Evolutionary conservation across 1,140 invertebrate genomes (phyloP).

Genomic region (Drosophila bipectinata): DNA sequence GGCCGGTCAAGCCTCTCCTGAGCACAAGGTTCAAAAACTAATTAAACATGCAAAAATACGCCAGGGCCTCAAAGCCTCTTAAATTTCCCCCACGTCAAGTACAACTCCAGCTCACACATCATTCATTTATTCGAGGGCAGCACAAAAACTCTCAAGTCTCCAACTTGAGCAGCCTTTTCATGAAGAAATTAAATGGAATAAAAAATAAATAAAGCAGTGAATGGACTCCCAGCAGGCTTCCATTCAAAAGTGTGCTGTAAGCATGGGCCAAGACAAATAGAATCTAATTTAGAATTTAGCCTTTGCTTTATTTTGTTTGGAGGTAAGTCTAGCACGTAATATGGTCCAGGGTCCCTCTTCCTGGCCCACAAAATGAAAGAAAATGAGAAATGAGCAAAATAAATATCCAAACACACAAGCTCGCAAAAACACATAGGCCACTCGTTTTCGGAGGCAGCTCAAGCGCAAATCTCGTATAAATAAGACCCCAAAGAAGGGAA

Average conservation of each 20-base stretch:
- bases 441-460: slow-evolving; percentile 45
- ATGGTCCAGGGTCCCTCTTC: slow-evolving; percentile 3
- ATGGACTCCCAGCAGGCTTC: slow-evolving; percentile 21
- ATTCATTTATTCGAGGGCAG: slow-evolving; percentile 22
- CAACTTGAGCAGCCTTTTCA: slow-evolving; percentile 25
- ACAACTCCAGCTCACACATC: slow-evolving; percentile 19
- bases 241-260: not conserved
- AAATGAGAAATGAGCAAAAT: slow-evolving; percentile 73
- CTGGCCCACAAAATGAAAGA: slow-evolving; percentile 50
- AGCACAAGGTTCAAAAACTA: slow-evolving; percentile 19
- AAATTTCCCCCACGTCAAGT: slow-evolving; percentile 6
- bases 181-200: slow-evolving; percentile 5
- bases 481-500: slow-evolving; percentile 34
- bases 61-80: slow-evolving; percentile 4
- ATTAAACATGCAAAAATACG: slow-evolving; percentile 23
- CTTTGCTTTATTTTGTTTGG: slow-evolving; percentile 53
- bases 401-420: slow-evolving; percentile 46
- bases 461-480: slow-evolving; percentile 53
- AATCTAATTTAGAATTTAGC: slow-evolving; percentile 64
- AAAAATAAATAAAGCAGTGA: slow-evolving; percentile 14
- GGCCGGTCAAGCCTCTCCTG: not conserved
- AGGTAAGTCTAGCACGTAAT: slow-evolving; percentile 40
- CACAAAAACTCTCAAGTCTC: slow-evolving; percentile 15
- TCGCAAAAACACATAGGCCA: slow-evolving; percentile 29
- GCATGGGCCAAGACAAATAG: slow-evolving; percentile 39